Conservation (phyloP, 2,888 invertebrate genomes). For the Leptinotarsa juncta region DNA sequence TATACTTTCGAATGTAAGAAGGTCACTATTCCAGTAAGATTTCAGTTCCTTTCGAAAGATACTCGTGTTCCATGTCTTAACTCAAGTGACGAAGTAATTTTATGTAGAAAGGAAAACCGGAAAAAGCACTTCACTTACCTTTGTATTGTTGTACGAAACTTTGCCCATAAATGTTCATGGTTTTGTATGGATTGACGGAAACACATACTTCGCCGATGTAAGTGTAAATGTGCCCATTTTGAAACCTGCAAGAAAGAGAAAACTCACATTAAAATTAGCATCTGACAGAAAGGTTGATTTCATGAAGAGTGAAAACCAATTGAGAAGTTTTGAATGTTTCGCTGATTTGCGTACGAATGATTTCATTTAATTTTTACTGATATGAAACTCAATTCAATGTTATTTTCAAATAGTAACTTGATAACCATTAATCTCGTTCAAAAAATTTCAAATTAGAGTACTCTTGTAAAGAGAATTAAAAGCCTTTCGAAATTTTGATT, state of each 20-base stretch:
- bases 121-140: constrained; percentile 65
- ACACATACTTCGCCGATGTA: constrained; percentile 99
- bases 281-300: neutral
- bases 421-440: too few relatives aligned
- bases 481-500: too few relatives aligned
- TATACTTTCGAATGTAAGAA: too few relatives aligned
- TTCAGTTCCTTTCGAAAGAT: too few relatives aligned
- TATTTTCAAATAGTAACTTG: too few relatives aligned
- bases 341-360: too few relatives aligned
- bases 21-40: too few relatives aligned
- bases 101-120: neutral
- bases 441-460: too few relatives aligned
- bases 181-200: constrained; percentile 96
- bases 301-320: neutral
- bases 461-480: too few relatives aligned
- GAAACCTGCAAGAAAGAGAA: constrained; percentile 77
- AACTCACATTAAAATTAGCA: constrained; percentile 15
- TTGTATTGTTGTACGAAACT: constrained; percentile 90
- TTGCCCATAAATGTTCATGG: constrained; percentile 90
- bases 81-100: neutral
- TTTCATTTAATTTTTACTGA: too few relatives aligned
- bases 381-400: too few relatives aligned
- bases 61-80: neutral
- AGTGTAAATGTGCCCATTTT: constrained; percentile 93
- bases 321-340: too few relatives aligned